These are phyloP conservation scores for Tupaia chinensis DNA, from an alignment of 2,113 vertebrate species.

Conservation along the genomic window DNA sequence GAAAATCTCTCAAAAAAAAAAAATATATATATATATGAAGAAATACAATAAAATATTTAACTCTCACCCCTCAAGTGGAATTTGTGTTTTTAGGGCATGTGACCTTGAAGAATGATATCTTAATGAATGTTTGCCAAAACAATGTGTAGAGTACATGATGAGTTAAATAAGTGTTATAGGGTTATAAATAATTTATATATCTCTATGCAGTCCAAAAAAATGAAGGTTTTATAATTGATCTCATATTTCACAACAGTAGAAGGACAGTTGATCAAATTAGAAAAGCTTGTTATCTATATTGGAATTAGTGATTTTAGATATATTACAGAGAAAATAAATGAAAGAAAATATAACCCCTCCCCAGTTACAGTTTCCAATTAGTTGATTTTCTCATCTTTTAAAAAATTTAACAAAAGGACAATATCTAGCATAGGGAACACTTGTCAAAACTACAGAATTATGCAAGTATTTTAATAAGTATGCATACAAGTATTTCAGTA, in stretches of 20 bases:
- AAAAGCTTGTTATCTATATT: neutral
- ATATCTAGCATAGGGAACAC: neutral
- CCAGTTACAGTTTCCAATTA: neutral
- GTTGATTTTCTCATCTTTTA: neutral
- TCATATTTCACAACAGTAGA: neutral
- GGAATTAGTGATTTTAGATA: neutral
- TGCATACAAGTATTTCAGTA: accelerated
- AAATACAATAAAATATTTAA: slow-evolving; percentile 17
- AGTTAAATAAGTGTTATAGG: neutral
- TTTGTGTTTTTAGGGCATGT: neutral
- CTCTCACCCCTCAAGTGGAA: neutral
- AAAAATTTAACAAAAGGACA: slow-evolving; percentile 3
- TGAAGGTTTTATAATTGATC: neutral
- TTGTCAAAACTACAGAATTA: neutral
- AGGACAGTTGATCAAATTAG: neutral
- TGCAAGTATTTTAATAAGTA: neutral
- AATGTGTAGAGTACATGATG: neutral
- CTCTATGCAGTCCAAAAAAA: neutral
- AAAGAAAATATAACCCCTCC: neutral
- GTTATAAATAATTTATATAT: neutral
- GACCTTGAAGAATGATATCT: neutral
- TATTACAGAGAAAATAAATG: neutral
- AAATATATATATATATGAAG: no score
- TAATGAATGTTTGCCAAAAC: neutral
- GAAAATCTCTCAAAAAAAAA: no score